These are phyloP conservation scores for Sesia apiformis DNA, from an alignment of 2,888 invertebrate genomes.

Conservation along the genomic window DNA sequence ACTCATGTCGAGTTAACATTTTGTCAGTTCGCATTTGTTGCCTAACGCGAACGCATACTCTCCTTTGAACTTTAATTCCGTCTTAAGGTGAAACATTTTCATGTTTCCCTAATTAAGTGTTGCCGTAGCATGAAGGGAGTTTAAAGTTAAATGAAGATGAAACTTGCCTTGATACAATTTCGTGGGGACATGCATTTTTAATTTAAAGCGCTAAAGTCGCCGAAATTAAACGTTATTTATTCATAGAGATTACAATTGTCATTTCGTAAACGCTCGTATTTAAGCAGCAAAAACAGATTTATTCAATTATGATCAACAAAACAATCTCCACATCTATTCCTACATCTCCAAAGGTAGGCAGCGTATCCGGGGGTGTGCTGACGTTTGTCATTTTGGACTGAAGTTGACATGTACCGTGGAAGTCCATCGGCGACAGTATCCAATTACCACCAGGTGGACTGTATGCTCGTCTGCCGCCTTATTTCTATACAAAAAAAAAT, in stretches of 20 bases:
- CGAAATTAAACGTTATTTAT: background rate
- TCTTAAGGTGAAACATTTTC: conserved; percentile 22
- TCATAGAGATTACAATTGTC: background rate
- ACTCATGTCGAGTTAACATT: conserved; percentile 70
- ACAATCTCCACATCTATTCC: too few relatives aligned
- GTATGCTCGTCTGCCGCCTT: too few relatives aligned
- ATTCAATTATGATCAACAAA: too few relatives aligned
- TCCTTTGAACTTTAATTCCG: conserved; percentile 46
- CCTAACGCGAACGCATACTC: conserved; percentile 41
- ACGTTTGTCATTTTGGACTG: too few relatives aligned
- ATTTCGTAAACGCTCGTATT: background rate
- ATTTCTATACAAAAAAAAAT: too few relatives aligned
- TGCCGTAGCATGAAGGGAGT: background rate
- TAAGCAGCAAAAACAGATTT: too few relatives aligned
- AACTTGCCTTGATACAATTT: background rate
- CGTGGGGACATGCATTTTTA: background rate
- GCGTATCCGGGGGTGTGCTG: too few relatives aligned
- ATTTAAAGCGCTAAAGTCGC: background rate
- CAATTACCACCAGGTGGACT: too few relatives aligned
- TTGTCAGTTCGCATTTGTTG: conserved; percentile 69
- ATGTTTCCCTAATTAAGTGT: conserved; percentile 33
- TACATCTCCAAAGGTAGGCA: too few relatives aligned
- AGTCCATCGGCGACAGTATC: too few relatives aligned
- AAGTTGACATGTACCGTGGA: too few relatives aligned
- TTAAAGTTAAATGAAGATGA: background rate